A percentile compares a stretch with the other conserved stretches of the same genome.
phyloP scores from a whole-genome alignment of 2,113 vertebrate genomes.

The Notarius quadriscutis region DNA sequence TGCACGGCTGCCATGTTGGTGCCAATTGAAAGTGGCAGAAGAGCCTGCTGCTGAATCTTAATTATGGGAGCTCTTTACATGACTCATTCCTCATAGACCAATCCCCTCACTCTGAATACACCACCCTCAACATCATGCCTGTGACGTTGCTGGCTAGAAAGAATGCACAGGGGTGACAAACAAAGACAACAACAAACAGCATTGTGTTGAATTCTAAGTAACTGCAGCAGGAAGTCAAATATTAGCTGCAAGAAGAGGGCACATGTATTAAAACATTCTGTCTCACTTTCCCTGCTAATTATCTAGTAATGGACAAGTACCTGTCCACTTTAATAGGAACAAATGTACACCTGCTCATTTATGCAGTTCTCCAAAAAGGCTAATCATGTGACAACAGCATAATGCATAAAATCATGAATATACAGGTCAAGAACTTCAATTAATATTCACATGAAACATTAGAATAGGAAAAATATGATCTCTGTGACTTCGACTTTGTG shows the following conservation, averaged over 20 bases:
- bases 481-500: too few relatives aligned
- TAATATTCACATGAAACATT: too few relatives aligned
- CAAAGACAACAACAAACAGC: background rate
- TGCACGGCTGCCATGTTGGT: constrained; percentile 61
- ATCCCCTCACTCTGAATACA: background rate
- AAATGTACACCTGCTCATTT: too few relatives aligned
- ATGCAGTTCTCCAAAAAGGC: too few relatives aligned
- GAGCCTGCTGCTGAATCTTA: constrained; percentile 60
- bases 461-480: too few relatives aligned
- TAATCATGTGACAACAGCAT: too few relatives aligned
- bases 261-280: too few relatives aligned
- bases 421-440: too few relatives aligned
- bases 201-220: background rate
- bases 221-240: background rate
- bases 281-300: too few relatives aligned
- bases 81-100: background rate
- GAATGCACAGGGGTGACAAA: background rate
- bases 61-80: constrained; percentile 55
- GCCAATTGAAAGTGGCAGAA: constrained; percentile 67
- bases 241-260: background rate
- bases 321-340: too few relatives aligned
- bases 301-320: too few relatives aligned
- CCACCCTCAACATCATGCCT: background rate
- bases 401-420: too few relatives aligned
- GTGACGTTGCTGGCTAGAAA: constrained; percentile 32